These are phyloP conservation scores for Pinna nobilis DNA, from an alignment of 1,140 invertebrate genomes.

Conservation along the genomic window DNA sequence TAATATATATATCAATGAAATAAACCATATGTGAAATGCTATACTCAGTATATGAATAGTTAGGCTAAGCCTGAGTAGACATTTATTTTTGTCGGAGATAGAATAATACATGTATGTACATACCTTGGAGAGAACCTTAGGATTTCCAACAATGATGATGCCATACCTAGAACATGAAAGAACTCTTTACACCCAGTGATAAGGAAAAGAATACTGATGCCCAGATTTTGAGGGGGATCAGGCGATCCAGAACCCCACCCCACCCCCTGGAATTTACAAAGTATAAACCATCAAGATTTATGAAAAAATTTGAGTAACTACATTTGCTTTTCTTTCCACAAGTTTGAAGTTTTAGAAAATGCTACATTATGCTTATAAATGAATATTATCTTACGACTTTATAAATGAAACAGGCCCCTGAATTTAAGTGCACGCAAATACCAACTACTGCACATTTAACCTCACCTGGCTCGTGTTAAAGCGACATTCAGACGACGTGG, in stretches of 20 bases:
- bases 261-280: too few relatives aligned
- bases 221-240: too few relatives aligned
- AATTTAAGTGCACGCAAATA: neutral
- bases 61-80: neutral
- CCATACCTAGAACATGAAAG: conserved; percentile 80
- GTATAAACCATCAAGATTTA: too few relatives aligned
- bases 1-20: too few relatives aligned
- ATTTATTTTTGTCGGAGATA: neutral
- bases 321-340: too few relatives aligned
- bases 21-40: too few relatives aligned
- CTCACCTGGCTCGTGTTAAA: conserved; percentile 95
- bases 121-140: conserved; percentile 96
- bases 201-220: too few relatives aligned
- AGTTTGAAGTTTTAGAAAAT: too few relatives aligned
- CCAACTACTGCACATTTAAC: neutral
- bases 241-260: too few relatives aligned
- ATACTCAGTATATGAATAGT: neutral
- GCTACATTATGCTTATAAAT: too few relatives aligned
- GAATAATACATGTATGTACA: conserved; percentile 32
- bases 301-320: too few relatives aligned
- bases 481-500: conserved; percentile 98
- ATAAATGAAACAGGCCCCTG: neutral
- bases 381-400: neutral
- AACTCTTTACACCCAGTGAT: too few relatives aligned
- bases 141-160: conserved; percentile 99